These are phyloP conservation scores for Oegoconia quadripuncta DNA, from an alignment of 2,888 invertebrate species.

Conservation along the genomic window DNA sequence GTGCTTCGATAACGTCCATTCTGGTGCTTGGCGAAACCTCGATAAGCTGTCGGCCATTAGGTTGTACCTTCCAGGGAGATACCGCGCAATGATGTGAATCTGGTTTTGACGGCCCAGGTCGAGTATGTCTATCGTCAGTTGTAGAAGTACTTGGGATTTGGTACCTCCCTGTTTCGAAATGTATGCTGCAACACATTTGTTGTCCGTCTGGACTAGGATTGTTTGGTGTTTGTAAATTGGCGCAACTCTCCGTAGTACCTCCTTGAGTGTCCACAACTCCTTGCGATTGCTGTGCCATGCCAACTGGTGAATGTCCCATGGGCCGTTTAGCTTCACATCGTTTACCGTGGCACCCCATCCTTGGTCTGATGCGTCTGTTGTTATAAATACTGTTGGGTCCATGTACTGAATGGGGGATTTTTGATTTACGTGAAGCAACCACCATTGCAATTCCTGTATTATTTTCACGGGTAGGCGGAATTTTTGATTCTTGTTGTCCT, in stretches of 20 bases:
- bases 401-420: no score
- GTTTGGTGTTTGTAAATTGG: slow-evolving; percentile 2
- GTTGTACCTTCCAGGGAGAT: slow-evolving; percentile 22
- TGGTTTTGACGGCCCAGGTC: slow-evolving; percentile 5
- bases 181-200: slow-evolving; percentile 18
- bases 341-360: no score
- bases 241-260: neutral
- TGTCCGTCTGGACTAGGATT: slow-evolving; percentile 10
- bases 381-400: no score
- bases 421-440: no score
- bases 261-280: slow-evolving; percentile 7
- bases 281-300: slow-evolving; percentile 17
- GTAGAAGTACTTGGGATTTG: slow-evolving; percentile 12
- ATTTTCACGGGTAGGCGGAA: no score
- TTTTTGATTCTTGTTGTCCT: no score
- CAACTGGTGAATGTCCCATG: slow-evolving; percentile 7
- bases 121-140: slow-evolving; percentile 11
- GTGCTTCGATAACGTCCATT: slow-evolving; percentile 1
- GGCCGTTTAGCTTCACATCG: slow-evolving; percentile 2
- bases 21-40: slow-evolving; percentile 5
- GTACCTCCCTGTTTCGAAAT: slow-evolving; percentile 24
- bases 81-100: slow-evolving; percentile 13
- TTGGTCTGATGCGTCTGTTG: no score
- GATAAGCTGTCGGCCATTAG: slow-evolving; percentile 20
- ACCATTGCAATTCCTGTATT: no score